These are phyloP conservation scores for Drosophila sproati DNA, from an alignment of 1,140 invertebrate genomes.

Conservation along the genomic window DNA sequence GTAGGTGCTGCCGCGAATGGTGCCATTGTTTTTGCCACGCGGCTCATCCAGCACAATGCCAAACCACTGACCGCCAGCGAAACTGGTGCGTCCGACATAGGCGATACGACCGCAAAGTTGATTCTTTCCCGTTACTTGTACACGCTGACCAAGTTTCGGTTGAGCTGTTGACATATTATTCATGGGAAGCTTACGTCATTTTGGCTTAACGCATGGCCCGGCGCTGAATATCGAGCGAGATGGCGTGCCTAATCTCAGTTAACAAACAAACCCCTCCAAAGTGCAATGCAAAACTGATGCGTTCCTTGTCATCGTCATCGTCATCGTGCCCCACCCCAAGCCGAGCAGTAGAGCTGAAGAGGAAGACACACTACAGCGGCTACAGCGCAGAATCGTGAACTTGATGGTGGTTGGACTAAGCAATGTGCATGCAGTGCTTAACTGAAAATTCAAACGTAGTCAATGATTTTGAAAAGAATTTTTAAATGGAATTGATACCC, in stretches of 20 bases:
- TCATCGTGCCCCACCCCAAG: slow-evolving; percentile 57
- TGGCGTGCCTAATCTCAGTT: slow-evolving; percentile 68
- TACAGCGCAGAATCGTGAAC: slow-evolving; percentile 58
- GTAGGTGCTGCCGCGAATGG: slow-evolving; percentile 92
- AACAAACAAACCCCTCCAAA: slow-evolving; percentile 24
- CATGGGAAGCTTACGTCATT: slow-evolving; percentile 68
- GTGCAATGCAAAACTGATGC: slow-evolving; percentile 62
- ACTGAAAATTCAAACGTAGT: neutral
- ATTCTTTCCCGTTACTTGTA: slow-evolving; percentile 92
- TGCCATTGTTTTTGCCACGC: slow-evolving; percentile 97
- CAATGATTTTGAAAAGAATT: too few species aligned
- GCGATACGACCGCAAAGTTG: slow-evolving; percentile 90
- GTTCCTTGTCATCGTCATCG: slow-evolving; percentile 44
- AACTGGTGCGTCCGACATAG: slow-evolving; percentile 92
- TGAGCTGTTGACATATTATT: slow-evolving; percentile 83
- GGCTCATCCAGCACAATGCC: slow-evolving; percentile 95
- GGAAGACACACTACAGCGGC: neutral
- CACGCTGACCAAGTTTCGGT: slow-evolving; percentile 89
- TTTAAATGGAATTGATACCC: too few species aligned
- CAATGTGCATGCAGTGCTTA: slow-evolving; percentile 1
- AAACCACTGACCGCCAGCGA: slow-evolving; percentile 95
- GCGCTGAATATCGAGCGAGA: slow-evolving; percentile 42
- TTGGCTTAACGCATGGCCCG: slow-evolving; percentile 46
- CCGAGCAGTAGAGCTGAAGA: neutral
- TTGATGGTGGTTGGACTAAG: neutral